Percentiles rank a stretch among this genome's conserved stretches.
Evolutionary conservation across 2,888 invertebrate genomes (phyloP).

Genomic region (Epinotia brunnichana): DNA sequence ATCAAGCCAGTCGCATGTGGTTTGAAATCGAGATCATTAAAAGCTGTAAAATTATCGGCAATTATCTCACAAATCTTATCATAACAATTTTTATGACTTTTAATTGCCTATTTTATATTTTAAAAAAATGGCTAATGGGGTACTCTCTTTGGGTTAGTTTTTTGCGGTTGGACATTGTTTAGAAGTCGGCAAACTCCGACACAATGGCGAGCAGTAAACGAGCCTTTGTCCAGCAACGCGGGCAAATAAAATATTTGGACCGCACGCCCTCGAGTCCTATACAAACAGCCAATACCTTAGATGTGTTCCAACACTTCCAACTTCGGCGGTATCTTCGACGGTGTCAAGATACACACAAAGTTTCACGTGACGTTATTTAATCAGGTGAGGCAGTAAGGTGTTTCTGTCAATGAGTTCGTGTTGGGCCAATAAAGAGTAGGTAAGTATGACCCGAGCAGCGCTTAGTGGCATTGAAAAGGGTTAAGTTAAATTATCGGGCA

Average conservation of each 20-base stretch:
- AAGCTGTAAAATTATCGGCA: conserved; percentile 36
- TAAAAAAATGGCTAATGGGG: conserved; percentile 15
- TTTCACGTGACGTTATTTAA: conserved; percentile 11
- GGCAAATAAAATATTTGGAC: conserved; percentile 74
- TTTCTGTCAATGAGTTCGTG: conserved; percentile 27
- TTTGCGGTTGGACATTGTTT: conserved; percentile 61
- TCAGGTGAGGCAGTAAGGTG: conserved; percentile 19
- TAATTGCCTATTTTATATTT: conserved; percentile 35
- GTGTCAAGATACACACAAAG: conserved; percentile 28
- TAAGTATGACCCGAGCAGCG: conserved; percentile 31
- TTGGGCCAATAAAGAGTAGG: conserved; percentile 33
- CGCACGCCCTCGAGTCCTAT: conserved; percentile 58
- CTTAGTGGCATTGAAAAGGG: conserved; percentile 25
- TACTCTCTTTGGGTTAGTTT: conserved; percentile 33
- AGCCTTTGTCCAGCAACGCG: conserved; percentile 59
- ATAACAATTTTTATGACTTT: conserved; percentile 35
- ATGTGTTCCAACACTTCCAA: conserved; percentile 50
- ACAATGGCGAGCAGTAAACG: conserved; percentile 69
- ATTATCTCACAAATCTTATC: conserved; percentile 28
- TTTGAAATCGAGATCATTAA: conserved; percentile 45
- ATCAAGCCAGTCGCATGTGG: conserved; percentile 28
- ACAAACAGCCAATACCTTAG: conserved; percentile 49
- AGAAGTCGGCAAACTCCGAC: conserved; percentile 65
- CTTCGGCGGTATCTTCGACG: conserved; percentile 19
- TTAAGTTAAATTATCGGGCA: conserved; percentile 20